Base-by-base conservation (phyloP, 2,888 invertebrate genomes). In the Melipona beecheii region DNA sequence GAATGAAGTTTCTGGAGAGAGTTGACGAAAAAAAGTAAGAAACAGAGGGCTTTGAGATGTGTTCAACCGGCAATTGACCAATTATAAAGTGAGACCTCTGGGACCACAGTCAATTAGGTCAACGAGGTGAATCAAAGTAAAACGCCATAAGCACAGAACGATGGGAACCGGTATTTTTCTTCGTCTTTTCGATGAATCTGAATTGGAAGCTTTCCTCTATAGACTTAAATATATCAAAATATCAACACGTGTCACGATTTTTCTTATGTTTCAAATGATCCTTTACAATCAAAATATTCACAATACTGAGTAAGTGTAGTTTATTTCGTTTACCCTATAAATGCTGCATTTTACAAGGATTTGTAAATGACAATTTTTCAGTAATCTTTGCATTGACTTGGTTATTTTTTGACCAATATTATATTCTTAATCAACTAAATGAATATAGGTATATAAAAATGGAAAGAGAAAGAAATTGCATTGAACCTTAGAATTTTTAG, bases 11-110 rank as follows among this genome's bases (percentile, higher is more conserved):
- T 65, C 6, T 36, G 15, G n/a, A 3, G 3, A 36, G 36, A 65
- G 15, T 3, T 65, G 15, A 15, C 13, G 15, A 6, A 21, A 36
- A 65, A n/a, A 65, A n/a, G 21, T 65, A 15, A 43, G 64, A 65
- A n/a, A 65, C 43, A n/a, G n/a, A 36, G 15, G 21, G 13, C n/a
- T 65, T 36, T 36, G 43, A 13, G 15, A 36, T n/a, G 43, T 36
- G 15, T 65, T 36, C 36, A 43, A 36, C 24, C 3, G 64, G n/a
- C 64, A 65, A 65, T 36, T 36, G 64, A n/a, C 36, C 64, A 36
- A 65, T 43, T 36, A 21, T n/a, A 36, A 64, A 36, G 64, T n/a
- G 64, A n/a, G 36, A 65, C n/a, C 43, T 65, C n/a, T 65, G 36
- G 24, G 64, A 43, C 21, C 64, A n/a, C 36, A 43, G 36, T n/a